Conservation (phyloP, 2,888 invertebrate genomes). For the Anagyrus pseudococci region DNA sequence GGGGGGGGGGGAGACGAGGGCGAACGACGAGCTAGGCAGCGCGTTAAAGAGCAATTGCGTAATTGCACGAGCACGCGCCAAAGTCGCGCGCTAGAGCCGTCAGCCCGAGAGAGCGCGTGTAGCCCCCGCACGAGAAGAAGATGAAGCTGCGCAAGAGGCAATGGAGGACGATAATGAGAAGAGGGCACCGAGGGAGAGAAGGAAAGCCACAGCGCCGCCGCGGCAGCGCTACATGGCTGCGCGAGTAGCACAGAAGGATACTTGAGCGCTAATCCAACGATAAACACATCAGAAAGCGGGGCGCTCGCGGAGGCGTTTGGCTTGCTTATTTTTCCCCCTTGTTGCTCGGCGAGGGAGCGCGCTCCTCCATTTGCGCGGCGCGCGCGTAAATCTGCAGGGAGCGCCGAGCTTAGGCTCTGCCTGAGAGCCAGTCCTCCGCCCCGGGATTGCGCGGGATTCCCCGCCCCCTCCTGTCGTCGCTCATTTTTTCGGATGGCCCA, state of each 20-base stretch:
- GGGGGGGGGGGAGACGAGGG: constrained; percentile 2
- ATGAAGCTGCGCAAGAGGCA: not conserved
- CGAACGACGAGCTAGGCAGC: no score
- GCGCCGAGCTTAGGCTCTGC: no score
- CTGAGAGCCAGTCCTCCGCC: no score
- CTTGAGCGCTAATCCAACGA: constrained; percentile 43
- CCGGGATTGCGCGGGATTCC: no score
- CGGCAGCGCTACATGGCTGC: constrained; percentile 44
- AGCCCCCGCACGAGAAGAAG: not conserved
- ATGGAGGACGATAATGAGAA: constrained; percentile 2
- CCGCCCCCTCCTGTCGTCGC: no score
- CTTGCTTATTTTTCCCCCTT: constrained; percentile 38
- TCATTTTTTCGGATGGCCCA: no score
- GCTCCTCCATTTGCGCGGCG: constrained; percentile 13
- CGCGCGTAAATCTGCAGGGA: constrained; percentile 14
- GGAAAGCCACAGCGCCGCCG: constrained; percentile 24
- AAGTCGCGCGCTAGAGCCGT: no score
- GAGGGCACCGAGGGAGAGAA: constrained; percentile 17
- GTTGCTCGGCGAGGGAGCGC: no score
- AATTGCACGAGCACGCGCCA: constrained; percentile 18
- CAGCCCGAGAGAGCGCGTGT: no score
- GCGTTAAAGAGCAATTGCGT: constrained; percentile 20
- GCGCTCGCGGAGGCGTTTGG: constrained; percentile 21
- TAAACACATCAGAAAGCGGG: constrained; percentile 39
- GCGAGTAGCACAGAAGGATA: constrained; percentile 21